phyloP scores from a whole-genome alignment of 2,797 vertebrate genomes.

The Phalanger gymnotis region DNA sequence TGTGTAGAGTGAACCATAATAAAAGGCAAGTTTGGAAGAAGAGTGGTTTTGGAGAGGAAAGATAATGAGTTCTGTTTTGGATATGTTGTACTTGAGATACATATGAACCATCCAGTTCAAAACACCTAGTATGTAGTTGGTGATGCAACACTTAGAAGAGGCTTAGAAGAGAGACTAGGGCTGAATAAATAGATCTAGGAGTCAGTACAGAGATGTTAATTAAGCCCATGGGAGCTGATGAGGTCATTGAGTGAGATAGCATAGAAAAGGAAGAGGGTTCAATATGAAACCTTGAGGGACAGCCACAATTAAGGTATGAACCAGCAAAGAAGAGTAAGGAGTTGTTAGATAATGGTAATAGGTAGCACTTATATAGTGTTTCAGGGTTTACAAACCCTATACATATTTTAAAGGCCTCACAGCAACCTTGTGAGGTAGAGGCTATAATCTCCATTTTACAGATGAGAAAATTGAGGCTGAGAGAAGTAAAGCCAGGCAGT shows the following conservation, averaged over 20 bases:
- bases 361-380: not conserved
- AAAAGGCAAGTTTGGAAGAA: not conserved
- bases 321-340: not conserved
- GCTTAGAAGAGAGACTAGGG: not conserved
- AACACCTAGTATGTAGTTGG: not conserved
- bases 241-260: not conserved
- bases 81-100: not conserved
- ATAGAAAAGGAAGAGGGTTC: not conserved
- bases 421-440: not conserved
- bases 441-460: not conserved
- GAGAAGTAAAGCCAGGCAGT: not conserved
- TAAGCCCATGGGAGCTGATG: not conserved
- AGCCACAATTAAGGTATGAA: not conserved
- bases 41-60: not conserved
- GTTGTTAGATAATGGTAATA: not conserved
- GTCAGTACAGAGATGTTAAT: not conserved
- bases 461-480: not conserved
- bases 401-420: not conserved
- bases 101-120: not conserved
- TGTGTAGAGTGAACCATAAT: not conserved
- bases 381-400: not conserved
- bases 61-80: not conserved
- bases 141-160: not conserved
- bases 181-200: not conserved
- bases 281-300: not conserved